These are phyloP conservation scores for Elegia similella DNA, from an alignment of 2,888 invertebrate species.

Conservation along the genomic window DNA sequence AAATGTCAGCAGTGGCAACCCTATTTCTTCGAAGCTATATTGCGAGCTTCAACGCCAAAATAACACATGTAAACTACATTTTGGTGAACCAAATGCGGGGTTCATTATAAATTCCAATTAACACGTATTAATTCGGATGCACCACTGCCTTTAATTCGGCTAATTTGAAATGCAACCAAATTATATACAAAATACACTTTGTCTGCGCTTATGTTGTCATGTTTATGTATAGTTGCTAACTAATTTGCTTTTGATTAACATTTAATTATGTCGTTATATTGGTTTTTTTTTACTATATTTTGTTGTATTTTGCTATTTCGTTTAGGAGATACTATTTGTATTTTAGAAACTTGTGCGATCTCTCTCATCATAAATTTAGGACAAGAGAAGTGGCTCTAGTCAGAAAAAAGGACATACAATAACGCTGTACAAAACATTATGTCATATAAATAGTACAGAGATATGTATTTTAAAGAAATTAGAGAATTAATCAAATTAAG, in stretches of 20 bases:
- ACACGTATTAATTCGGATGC: background rate
- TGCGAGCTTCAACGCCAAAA: background rate
- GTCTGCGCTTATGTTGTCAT: background rate
- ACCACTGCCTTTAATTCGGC: slow-evolving; percentile 3
- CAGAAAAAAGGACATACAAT: too few relatives aligned
- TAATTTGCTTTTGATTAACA: background rate
- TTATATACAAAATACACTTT: background rate
- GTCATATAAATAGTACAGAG: too few relatives aligned
- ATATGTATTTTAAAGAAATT: too few relatives aligned
- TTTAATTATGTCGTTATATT: too few relatives aligned
- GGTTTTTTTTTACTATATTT: too few relatives aligned
- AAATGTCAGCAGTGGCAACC: background rate
- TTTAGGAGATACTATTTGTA: too few relatives aligned
- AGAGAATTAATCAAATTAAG: too few relatives aligned
- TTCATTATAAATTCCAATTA: slow-evolving; percentile 9
- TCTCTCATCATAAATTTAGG: too few relatives aligned
- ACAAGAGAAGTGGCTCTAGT: too few relatives aligned
- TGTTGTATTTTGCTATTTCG: too few relatives aligned
- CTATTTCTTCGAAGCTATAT: background rate
- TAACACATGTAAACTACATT: slow-evolving; percentile 9
- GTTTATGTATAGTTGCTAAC: background rate
- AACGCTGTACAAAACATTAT: too few relatives aligned
- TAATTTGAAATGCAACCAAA: slow-evolving; percentile 2
- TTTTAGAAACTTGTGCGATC: too few relatives aligned
- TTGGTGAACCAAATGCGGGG: background rate